Conservation (phyloP, 2,113 vertebrate species). For the Engraulis encrasicolus region DNA sequence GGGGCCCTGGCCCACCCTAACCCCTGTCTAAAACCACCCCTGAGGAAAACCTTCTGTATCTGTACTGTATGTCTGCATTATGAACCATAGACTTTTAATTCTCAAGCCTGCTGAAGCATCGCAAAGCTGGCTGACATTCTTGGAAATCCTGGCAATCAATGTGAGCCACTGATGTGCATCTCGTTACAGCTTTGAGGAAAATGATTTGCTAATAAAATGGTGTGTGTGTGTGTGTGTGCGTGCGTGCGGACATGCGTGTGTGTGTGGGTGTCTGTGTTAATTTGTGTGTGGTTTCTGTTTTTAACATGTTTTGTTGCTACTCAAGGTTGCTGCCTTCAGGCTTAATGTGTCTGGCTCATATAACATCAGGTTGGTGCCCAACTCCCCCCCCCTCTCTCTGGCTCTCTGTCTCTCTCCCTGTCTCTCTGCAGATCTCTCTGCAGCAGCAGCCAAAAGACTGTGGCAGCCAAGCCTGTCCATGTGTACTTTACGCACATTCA, state of each 20-base stretch:
- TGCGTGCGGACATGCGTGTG: too few species aligned
- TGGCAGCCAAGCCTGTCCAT: neutral
- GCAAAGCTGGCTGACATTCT: too few species aligned
- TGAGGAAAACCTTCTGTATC: too few species aligned
- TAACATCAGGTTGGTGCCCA: slow-evolving; percentile 3
- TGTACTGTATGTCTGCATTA: too few species aligned
- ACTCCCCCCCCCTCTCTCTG: neutral
- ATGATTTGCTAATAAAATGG: neutral
- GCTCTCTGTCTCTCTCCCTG: neutral
- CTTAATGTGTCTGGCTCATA: neutral
- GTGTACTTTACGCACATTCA: neutral
- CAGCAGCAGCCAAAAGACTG: neutral
- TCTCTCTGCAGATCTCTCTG: neutral
- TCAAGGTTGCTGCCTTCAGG: neutral
- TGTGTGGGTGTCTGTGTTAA: neutral
- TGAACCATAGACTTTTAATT: too few species aligned
- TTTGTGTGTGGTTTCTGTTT: neutral
- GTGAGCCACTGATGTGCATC: neutral
- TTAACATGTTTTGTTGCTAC: neutral
- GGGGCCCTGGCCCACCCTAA: too few species aligned
- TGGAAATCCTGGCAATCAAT: too few species aligned
- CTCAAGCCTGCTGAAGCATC: too few species aligned
- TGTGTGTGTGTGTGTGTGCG: too few species aligned
- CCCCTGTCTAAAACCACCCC: too few species aligned
- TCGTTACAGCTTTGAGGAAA: neutral